Evolutionary conservation across 2,113 vertebrate species (phyloP), one percentile per base, ranked within the genome.

Genomic region (Marmota flaviventris): DNA sequence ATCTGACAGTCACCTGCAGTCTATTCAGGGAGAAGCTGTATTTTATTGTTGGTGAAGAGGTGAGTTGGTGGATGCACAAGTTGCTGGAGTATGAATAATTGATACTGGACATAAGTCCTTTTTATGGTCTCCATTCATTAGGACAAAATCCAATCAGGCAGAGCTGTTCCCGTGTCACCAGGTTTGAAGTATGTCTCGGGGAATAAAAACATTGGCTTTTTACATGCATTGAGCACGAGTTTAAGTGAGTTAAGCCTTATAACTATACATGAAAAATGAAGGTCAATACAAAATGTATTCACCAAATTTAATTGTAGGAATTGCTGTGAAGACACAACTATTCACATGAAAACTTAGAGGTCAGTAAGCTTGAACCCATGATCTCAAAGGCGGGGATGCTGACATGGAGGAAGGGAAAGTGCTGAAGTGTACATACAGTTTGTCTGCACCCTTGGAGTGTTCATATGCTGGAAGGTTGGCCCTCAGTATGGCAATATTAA

Each of bases 41-140:
- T 58, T 95, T 96, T 87, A 84, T 56, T 76, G 45, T 76, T 86
- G 42, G 77, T 14, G 27, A 93, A 97, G 83, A 93, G 87, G 86
- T 0, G 0, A 89, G 24, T 32, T 63, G 53, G 39, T 25, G 13
- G 16, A 84, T 65, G 25, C 32, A 61, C 34, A 61, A 85, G 39
- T 85, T 93, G 79, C 67, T 95, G 67, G 34, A 73, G 25, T 56
- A 91, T 82, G 81, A 94, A 88, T 96, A 95, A 96, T 70, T 90
- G 81, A 96, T 82, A 93, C 0, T 53, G 53, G 32, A 88, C 58
- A 51, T 94, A 91, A 96, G 94, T 95, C 82, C 61, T 81, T 88
- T 96, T 93, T 88, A 89, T 73, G 81, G 29, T 70, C 65, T 96
- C 92, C 51, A 83, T 94, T 97, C 16, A 1, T 94, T 85, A 96